Evolutionary conservation across 1,140 invertebrate species (phyloP).

Genomic region (Oreohelix idahoensis): DNA sequence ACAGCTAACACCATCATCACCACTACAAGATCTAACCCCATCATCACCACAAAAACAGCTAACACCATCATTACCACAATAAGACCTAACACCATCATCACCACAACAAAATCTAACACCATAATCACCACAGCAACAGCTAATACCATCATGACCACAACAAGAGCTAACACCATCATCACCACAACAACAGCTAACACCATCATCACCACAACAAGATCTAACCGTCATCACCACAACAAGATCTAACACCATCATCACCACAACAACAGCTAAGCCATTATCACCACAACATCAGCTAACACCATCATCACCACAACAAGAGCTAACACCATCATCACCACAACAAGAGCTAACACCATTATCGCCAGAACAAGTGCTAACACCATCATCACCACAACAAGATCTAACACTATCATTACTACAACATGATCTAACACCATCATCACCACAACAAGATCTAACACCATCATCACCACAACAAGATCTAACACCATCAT

Average conservation of each 20-base stretch:
- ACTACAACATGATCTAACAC: no score
- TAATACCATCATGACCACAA: background rate
- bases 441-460: background rate
- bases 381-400: background rate
- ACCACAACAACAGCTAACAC: background rate
- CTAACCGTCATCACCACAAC: background rate
- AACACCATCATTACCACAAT: background rate
- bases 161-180: no score
- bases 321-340: background rate
- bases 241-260: background rate
- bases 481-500: no score
- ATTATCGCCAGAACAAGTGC: background rate
- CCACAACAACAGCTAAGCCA: background rate
- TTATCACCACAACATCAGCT: background rate
- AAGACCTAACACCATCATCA: background rate
- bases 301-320: background rate
- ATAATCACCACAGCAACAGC: background rate
- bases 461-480: background rate
- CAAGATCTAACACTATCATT: background rate
- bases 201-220: no score
- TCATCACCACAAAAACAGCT: background rate
- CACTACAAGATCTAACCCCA: background rate
- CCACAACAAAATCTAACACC: no score
- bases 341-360: background rate
- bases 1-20: no score